Conservation (phyloP, 2,888 invertebrate genomes). For the Caenorhabditis sp. region DNA sequence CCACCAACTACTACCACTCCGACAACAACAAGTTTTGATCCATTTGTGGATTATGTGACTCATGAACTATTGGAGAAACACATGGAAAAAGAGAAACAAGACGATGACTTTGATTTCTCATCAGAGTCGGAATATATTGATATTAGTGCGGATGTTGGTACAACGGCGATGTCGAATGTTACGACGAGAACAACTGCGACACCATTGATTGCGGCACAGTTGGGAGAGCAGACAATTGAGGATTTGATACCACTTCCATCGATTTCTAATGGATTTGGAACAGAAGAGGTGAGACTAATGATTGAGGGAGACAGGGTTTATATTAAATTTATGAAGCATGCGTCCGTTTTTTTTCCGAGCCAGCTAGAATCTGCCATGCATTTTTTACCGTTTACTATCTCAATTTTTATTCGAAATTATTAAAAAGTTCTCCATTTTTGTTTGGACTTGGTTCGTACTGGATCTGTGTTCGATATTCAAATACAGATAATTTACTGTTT, state of each 20-base stretch:
- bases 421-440: no score
- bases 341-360: no score
- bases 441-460: no score
- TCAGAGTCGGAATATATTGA: conserved; percentile 35
- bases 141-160: conserved; percentile 32
- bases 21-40: conserved; percentile 10
- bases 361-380: no score
- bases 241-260: conserved; percentile 36
- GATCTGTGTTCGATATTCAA: no score
- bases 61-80: conserved; percentile 34
- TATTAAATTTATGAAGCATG: not conserved
- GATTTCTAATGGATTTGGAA: conserved; percentile 16
- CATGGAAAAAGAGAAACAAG: conserved; percentile 27
- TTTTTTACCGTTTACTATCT: no score
- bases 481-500: no score
- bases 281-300: conserved; percentile 7
- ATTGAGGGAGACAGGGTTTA: conserved; percentile 1
- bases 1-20: not conserved
- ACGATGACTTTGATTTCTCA: conserved; percentile 34
- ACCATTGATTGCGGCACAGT: conserved; percentile 26
- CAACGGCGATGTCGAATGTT: conserved; percentile 4
- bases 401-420: no score
- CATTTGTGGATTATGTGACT: conserved; percentile 34
- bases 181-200: conserved; percentile 25
- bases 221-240: conserved; percentile 24